Evolutionary conservation across 1,140 invertebrate genomes (phyloP).

Genomic region (Anastrepha ludens): DNA sequence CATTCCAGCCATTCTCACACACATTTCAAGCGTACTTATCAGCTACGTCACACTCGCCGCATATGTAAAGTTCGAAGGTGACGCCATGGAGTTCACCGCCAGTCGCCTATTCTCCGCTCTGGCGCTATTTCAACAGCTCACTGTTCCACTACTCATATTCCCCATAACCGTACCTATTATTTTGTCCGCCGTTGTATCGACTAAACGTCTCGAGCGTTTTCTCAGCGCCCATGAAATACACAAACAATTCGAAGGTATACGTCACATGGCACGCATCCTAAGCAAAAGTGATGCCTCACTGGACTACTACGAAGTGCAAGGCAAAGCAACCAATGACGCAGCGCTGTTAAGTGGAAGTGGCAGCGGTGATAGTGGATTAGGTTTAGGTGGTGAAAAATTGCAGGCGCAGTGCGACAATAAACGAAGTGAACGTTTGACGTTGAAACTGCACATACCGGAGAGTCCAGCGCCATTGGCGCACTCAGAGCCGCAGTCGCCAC

Average conservation of each 20-base stretch:
- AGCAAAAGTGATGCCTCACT: constrained; percentile 73
- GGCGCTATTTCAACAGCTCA: constrained; percentile 87
- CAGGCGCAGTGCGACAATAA: constrained; percentile 60
- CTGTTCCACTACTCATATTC: constrained; percentile 86
- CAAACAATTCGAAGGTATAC: constrained; percentile 75
- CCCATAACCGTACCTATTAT: constrained; percentile 86
- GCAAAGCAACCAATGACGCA: constrained; percentile 63
- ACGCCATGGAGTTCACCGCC: constrained; percentile 77
- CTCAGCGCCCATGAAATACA: constrained; percentile 81
- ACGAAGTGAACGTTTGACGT: constrained; percentile 62
- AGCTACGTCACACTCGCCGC: constrained; percentile 83
- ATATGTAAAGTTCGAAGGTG: constrained; percentile 74
- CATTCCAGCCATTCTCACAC: constrained; percentile 76
- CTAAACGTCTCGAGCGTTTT: constrained; percentile 81
- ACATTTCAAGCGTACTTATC: constrained; percentile 82
- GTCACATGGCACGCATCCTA: constrained; percentile 72
- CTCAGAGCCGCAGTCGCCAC: constrained; percentile 63
- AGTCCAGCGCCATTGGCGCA: constrained; percentile 61
- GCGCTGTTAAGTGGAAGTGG: constrained; percentile 53
- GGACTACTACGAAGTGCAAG: constrained; percentile 71
- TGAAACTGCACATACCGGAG: constrained; percentile 62
- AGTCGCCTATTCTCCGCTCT: constrained; percentile 84
- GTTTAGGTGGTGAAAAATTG: not conserved
- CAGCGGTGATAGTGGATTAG: not conserved
- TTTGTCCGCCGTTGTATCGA: constrained; percentile 83